Percentiles rank a stretch among this genome's conserved stretches.
phyloP scores from a whole-genome alignment of 35 echinoderm and acorn worm genomes.

The Apostichopus parvimensis region DNA sequence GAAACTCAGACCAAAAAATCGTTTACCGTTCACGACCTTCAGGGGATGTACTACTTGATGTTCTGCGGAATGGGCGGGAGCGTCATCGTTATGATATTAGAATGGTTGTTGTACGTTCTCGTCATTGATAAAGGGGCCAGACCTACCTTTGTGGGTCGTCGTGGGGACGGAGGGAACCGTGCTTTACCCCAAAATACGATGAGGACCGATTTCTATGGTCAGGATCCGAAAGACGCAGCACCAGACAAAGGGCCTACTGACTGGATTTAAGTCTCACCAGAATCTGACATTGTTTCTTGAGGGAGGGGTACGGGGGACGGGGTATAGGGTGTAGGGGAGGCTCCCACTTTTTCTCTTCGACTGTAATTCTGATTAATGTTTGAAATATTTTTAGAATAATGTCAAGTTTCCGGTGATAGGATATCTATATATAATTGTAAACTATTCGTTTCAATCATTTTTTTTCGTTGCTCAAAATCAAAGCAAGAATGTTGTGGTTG shows the following conservation, averaged over 20 bases:
- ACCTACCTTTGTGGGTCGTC: neutral
- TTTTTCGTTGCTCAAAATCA: too few relatives aligned
- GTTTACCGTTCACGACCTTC: conserved; percentile 74
- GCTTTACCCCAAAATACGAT: neutral
- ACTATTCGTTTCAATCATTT: too few relatives aligned
- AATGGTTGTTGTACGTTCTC: conserved; percentile 47
- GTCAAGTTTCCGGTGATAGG: too few relatives aligned
- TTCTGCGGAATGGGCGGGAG: conserved; percentile 62
- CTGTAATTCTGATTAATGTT: too few relatives aligned
- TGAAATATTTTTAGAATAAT: too few relatives aligned
- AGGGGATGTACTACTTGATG: conserved; percentile 86
- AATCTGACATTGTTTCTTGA: neutral
- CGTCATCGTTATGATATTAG: conserved; percentile 76
- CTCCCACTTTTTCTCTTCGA: neutral
- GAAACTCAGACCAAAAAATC: conserved; percentile 68
- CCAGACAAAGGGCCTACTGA: neutral
- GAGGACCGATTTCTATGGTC: conserved; percentile 2
- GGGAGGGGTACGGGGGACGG: too few relatives aligned
- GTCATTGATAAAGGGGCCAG: conserved; percentile 2
- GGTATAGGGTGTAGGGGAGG: too few relatives aligned
- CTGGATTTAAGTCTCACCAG: neutral
- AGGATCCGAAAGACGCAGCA: neutral
- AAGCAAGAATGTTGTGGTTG: too few relatives aligned
- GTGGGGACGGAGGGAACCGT: neutral
- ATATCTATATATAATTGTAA: too few relatives aligned